phyloP scores from a whole-genome alignment of 2,888 invertebrate species.

The Frankliniella fusca region DNA sequence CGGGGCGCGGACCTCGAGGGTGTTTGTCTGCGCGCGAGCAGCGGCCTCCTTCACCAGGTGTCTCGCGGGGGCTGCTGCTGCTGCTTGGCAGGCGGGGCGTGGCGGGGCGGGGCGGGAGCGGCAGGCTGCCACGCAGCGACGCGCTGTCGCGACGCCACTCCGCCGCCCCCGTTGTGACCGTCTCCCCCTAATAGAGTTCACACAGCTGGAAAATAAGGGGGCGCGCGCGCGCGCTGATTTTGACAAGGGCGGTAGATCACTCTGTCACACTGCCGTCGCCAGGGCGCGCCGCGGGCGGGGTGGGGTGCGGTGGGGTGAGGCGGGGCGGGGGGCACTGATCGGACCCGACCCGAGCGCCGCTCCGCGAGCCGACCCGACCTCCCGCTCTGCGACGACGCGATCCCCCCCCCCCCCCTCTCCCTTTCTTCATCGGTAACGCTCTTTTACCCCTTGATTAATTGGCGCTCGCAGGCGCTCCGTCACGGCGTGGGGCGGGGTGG shows the following conservation, averaged over 20 bases:
- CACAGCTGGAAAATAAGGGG: slow-evolving; percentile 13
- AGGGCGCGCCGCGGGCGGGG: background rate
- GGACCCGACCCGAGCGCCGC: too few relatives aligned
- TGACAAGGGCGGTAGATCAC: slow-evolving; percentile 13
- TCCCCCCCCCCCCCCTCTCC: too few relatives aligned
- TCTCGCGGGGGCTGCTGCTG: too few relatives aligned
- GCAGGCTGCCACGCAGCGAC: background rate
- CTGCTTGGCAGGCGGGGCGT: too few relatives aligned
- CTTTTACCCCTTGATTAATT: background rate
- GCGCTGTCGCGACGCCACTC: too few relatives aligned
- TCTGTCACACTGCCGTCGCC: background rate
- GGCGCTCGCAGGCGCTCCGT: background rate
- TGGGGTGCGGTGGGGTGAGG: background rate
- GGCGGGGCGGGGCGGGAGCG: background rate
- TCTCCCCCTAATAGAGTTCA: background rate
- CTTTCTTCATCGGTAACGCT: background rate
- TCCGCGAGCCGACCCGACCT: background rate
- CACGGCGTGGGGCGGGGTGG: background rate
- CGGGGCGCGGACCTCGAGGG: too few relatives aligned
- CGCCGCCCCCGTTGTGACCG: background rate
- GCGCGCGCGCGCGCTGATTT: background rate
- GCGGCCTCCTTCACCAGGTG: too few relatives aligned
- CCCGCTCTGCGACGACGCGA: background rate
- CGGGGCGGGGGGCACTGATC: too few relatives aligned
- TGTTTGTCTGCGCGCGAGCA: too few relatives aligned